These are phyloP conservation scores for Drosophila melanocephala DNA, from an alignment of 2,888 invertebrate genomes.

Conservation along the genomic window DNA sequence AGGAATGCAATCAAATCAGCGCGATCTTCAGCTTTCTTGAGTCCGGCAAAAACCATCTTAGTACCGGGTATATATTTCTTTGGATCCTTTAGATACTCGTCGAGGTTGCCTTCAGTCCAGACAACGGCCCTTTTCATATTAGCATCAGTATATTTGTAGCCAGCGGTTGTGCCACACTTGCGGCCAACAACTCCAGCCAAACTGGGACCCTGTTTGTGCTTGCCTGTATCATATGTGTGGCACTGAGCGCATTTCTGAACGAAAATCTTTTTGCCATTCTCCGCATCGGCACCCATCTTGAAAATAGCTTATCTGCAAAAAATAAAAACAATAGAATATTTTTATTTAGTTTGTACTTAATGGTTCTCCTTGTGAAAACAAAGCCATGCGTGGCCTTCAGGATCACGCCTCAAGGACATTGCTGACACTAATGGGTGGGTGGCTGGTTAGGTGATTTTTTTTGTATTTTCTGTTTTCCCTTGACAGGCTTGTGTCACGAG, in stretches of 20 bases:
- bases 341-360: slow-evolving; percentile 23
- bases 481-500: slow-evolving; percentile 46
- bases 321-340: slow-evolving; percentile 2
- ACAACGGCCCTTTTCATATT: slow-evolving; percentile 98
- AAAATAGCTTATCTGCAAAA: slow-evolving; percentile 26
- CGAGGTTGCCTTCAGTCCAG: slow-evolving; percentile 96
- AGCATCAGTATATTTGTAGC: slow-evolving; percentile 96
- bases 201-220: slow-evolving; percentile 99
- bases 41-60: slow-evolving; percentile 99
- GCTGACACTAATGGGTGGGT: slow-evolving; percentile 33
- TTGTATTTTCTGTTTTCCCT: background rate
- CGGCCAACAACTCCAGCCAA: slow-evolving; percentile 95
- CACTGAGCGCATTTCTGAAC: slow-evolving; percentile 98
- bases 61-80: slow-evolving; percentile 99
- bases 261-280: slow-evolving; percentile 98
- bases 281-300: slow-evolving; percentile 93
- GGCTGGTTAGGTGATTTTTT: slow-evolving; percentile 8
- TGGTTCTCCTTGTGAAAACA: slow-evolving; percentile 30
- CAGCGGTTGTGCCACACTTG: slow-evolving; percentile 96
- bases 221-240: slow-evolving; percentile 95
- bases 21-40: slow-evolving; percentile 98
- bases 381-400: slow-evolving; percentile 47
- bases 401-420: slow-evolving; percentile 61
- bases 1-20: slow-evolving; percentile 97
- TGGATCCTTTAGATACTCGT: slow-evolving; percentile 98